Conservation (phyloP, 1,140 invertebrate genomes). For the Neotoxoptera formosana region DNA sequence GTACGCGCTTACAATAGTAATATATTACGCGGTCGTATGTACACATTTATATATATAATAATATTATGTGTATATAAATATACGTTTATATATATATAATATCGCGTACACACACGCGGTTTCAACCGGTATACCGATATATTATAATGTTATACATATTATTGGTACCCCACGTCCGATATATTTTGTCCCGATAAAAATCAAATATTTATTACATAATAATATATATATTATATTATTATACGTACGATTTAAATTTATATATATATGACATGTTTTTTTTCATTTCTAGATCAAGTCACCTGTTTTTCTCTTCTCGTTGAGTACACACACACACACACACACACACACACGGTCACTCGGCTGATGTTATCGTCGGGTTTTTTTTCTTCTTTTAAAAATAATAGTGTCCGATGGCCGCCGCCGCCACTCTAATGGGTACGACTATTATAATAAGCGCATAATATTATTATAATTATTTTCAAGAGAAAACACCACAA, state of each 20-base stretch:
- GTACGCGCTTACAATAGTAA: background rate
- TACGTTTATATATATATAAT: too few species aligned
- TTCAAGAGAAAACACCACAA: background rate
- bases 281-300: background rate
- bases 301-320: background rate
- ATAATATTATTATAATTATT: constrained; percentile 13
- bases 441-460: too few species aligned
- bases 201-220: background rate
- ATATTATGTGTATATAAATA: too few species aligned
- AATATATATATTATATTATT: background rate
- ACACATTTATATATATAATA: too few species aligned
- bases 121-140: background rate
- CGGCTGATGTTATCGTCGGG: background rate
- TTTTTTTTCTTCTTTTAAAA: background rate
- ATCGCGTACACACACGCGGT: too few species aligned
- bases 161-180: background rate
- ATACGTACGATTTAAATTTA: too few species aligned
- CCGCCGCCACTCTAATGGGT: background rate
- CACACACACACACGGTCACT: too few species aligned
- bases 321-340: background rate
- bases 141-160: constrained; percentile 1
- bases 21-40: background rate
- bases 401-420: background rate
- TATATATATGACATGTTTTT: background rate
- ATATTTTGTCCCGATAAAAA: background rate